A percentile compares a stretch with the other conserved stretches of the same genome.
phyloP scores from a whole-genome alignment of 2,888 invertebrate genomes.

The Spodoptera littoralis region DNA sequence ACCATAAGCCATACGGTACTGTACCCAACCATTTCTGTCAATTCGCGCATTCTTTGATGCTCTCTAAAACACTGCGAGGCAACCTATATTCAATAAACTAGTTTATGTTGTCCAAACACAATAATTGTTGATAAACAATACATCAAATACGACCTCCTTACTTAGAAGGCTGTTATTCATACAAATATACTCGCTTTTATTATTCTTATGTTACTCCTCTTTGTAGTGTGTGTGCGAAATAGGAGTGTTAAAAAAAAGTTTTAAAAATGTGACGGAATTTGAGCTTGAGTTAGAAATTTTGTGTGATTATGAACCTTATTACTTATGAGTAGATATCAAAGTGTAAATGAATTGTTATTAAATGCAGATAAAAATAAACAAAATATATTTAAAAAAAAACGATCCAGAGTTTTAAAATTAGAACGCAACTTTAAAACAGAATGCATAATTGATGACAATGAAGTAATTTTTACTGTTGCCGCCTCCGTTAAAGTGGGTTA shows the following conservation, averaged over 20 bases:
- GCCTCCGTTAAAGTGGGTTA: conserved; percentile 28
- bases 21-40: conserved; percentile 4
- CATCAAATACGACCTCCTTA: conserved; percentile 65
- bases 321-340: too few species aligned
- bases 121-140: conserved; percentile 58
- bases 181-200: conserved; percentile 47
- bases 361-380: too few species aligned
- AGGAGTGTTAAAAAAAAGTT: conserved; percentile 3
- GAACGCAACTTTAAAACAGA: conserved; percentile 14
- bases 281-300: not conserved
- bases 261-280: not conserved
- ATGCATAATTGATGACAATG: conserved; percentile 33
- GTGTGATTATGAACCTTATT: too few species aligned
- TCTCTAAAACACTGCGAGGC: conserved; percentile 21
- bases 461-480: conserved; percentile 33
- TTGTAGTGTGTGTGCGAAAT: conserved; percentile 12
- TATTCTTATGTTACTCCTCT: conserved; percentile 26
- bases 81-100: conserved; percentile 55
- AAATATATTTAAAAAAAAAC: not conserved
- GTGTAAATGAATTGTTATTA: too few species aligned
- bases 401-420: conserved; percentile 14
- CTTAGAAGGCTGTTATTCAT: conserved; percentile 27
- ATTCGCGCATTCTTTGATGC: conserved; percentile 34
- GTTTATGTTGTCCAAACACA: conserved; percentile 49
- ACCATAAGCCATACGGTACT: not conserved